Conservation (phyloP, 2,113 vertebrate genomes). For the Dinomys branickii region DNA sequence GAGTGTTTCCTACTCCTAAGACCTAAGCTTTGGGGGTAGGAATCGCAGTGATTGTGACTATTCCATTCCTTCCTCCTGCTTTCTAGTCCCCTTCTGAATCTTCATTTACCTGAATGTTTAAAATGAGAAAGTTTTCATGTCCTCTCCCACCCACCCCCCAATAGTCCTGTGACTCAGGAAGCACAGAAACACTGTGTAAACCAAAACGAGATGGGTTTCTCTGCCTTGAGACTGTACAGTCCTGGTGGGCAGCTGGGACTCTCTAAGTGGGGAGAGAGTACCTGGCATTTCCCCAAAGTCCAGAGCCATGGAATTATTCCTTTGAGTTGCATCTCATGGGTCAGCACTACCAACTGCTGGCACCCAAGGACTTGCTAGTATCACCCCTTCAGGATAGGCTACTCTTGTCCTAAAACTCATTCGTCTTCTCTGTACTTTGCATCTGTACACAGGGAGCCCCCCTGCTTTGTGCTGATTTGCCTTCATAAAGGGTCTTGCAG, state of each 20-base stretch:
- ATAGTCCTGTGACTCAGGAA: neutral
- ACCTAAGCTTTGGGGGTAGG: neutral
- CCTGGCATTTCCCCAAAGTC: neutral
- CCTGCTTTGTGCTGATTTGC: fast-evolving
- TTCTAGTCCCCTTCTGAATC: neutral
- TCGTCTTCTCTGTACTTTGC: fast-evolving
- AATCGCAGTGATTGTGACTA: neutral
- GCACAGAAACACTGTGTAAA: neutral
- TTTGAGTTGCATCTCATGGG: neutral
- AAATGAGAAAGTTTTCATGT: neutral
- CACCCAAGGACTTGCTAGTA: neutral
- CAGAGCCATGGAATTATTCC: neutral
- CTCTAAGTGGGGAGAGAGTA: neutral
- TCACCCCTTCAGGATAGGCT: neutral
- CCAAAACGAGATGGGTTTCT: neutral
- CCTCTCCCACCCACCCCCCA: neutral
- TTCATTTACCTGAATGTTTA: neutral
- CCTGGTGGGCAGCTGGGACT: neutral
- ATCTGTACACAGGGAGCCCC: fast-evolving
- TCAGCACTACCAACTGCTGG: too few relatives aligned
- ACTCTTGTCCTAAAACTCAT: neutral
- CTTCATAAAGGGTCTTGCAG: fast-evolving
- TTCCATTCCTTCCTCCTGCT: neutral
- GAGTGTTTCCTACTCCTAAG: neutral
- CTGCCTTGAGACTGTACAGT: neutral